Evolutionary conservation across 2,113 vertebrate species (phyloP).

Genomic region (Grallaria varia): DNA sequence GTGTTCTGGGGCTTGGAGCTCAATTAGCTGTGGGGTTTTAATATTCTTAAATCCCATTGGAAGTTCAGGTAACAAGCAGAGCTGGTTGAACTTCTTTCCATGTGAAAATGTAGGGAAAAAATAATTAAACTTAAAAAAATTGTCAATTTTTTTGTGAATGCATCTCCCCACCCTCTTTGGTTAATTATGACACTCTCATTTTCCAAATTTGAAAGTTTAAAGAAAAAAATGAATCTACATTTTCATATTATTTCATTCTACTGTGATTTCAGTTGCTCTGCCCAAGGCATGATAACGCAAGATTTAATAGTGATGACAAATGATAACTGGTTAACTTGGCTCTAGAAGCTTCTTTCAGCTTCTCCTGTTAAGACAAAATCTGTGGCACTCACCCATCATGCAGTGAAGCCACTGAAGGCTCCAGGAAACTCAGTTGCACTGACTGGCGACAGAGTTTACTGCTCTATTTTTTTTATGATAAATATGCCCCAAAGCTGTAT

Average conservation of each 20-base stretch:
- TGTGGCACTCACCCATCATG: neutral
- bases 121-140: neutral
- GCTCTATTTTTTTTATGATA: neutral
- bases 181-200: neutral
- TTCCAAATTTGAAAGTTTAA: neutral
- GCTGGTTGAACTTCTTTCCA: neutral
- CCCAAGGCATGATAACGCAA: neutral
- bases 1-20: neutral
- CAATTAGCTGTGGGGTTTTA: neutral
- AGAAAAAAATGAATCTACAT: neutral
- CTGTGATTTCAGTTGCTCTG: neutral
- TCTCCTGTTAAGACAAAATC: neutral
- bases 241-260: neutral
- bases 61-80: neutral
- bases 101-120: neutral
- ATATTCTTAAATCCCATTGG: neutral
- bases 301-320: neutral
- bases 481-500: neutral
- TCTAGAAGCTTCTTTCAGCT: neutral
- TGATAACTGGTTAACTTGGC: neutral
- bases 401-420: neutral
- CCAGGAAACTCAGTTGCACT: neutral
- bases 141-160: neutral
- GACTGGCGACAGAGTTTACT: neutral
- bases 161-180: neutral